These are phyloP conservation scores for Drosophila eohydei DNA, from an alignment of 2,888 invertebrate genomes.

Conservation along the genomic window DNA sequence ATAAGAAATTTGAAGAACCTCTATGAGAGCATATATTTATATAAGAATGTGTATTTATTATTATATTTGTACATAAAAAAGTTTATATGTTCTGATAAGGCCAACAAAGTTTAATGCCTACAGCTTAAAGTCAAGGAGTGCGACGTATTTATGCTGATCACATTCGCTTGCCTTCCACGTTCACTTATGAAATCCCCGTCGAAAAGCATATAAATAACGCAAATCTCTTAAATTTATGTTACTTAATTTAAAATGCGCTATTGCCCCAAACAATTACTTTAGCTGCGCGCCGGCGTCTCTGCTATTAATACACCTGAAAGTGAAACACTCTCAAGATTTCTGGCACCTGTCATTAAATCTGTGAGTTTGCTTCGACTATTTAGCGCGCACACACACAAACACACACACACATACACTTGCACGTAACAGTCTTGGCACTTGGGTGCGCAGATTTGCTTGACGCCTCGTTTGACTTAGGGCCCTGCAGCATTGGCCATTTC, in stretches of 20 bases:
- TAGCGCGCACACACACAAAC: constrained; percentile 5
- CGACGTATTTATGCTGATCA: background rate
- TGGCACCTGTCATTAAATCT: constrained; percentile 62
- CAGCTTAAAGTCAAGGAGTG: background rate
- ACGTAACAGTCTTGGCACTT: constrained; percentile 57
- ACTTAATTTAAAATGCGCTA: constrained; percentile 21
- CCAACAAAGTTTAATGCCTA: too few relatives aligned
- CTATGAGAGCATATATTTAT: too few relatives aligned
- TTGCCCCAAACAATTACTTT: constrained; percentile 36
- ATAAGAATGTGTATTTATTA: too few relatives aligned
- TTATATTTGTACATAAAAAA: too few relatives aligned
- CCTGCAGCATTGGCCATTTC: constrained; percentile 63
- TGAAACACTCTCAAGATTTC: constrained; percentile 51
- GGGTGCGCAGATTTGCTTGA: constrained; percentile 70
- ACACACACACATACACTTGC: constrained; percentile 17
- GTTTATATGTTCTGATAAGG: too few relatives aligned
- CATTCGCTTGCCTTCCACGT: background rate
- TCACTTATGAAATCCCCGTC: background rate
- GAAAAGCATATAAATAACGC: constrained; percentile 4
- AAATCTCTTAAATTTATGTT: constrained; percentile 9
- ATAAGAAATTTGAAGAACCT: too few relatives aligned
- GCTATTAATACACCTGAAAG: constrained; percentile 46
- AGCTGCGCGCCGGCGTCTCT: background rate
- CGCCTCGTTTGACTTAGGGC: constrained; percentile 64
- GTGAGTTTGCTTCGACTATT: constrained; percentile 44